Evolutionary conservation across 2,113 vertebrate species (phyloP).

Genomic region (Andinoacara biseriatus): DNA sequence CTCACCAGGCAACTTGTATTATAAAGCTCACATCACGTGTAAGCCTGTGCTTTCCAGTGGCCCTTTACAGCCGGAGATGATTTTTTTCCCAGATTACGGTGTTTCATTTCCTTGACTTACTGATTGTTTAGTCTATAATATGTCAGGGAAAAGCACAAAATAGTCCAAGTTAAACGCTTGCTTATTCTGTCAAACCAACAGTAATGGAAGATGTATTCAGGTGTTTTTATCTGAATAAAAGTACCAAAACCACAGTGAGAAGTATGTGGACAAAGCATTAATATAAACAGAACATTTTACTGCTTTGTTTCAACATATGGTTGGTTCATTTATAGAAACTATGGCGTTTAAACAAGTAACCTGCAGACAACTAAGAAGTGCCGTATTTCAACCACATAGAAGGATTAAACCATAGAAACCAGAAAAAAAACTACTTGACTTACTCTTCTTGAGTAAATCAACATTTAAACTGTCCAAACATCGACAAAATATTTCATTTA

Average conservation of each 20-base stretch:
- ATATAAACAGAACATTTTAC: not conserved
- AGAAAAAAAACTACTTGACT: not conserved
- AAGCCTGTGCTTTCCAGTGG: not conserved
- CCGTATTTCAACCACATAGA: not conserved
- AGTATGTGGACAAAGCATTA: not conserved
- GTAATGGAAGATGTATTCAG: not conserved
- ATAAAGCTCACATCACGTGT: slow-evolving; percentile 20
- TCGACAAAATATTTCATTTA: not conserved
- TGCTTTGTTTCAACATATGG: not conserved
- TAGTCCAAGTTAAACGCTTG: not conserved
- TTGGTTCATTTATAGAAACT: not conserved
- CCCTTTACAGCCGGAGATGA: not conserved
- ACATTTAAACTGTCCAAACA: not conserved
- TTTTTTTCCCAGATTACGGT: not conserved
- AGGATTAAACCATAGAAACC: not conserved
- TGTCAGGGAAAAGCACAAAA: not conserved
- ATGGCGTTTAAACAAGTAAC: not conserved
- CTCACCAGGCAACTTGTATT: slow-evolving; percentile 43
- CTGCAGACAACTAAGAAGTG: not conserved
- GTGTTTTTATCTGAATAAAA: not conserved
- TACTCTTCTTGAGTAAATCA: not conserved
- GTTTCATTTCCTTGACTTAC: not conserved
- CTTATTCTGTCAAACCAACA: not conserved
- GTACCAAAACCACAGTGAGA: not conserved
- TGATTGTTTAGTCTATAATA: not conserved